Evolutionary conservation across 2,113 vertebrate species (phyloP).

Genomic region (Columba livia): DNA sequence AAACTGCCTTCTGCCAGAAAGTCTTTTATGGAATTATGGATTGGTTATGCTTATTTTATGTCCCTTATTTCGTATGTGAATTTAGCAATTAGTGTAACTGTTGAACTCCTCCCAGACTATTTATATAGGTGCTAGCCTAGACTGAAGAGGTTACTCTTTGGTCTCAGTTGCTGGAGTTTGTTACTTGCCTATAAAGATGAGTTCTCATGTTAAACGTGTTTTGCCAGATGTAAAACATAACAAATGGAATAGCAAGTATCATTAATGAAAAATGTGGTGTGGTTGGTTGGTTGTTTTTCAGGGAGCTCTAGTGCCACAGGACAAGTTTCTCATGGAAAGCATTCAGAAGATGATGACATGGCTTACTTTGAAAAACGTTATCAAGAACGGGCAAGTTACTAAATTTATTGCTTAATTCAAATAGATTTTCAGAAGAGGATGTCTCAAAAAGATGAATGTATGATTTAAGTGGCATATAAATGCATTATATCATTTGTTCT

Average conservation of each 20-base stretch:
- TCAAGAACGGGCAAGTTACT: slow-evolving; percentile 74
- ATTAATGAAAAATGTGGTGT: background rate
- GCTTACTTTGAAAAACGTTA: slow-evolving; percentile 79
- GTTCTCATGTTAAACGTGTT: background rate
- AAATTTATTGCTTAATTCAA: background rate
- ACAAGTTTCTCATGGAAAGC: slow-evolving; percentile 56
- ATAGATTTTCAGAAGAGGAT: background rate
- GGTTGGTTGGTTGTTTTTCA: background rate
- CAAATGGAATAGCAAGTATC: background rate
- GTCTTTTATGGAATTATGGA: background rate
- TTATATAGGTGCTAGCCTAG: background rate
- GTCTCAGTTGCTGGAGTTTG: background rate
- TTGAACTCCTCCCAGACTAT: background rate
- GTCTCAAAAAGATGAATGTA: background rate
- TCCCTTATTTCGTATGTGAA: background rate
- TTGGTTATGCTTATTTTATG: background rate
- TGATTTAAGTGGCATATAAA: background rate
- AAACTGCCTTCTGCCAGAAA: background rate
- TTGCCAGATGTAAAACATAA: background rate
- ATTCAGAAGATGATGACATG: slow-evolving; percentile 75
- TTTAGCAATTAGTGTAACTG: background rate
- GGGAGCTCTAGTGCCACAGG: slow-evolving; percentile 43
- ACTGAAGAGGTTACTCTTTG: background rate
- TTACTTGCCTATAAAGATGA: background rate
- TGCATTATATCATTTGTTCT: background rate